Conservation (phyloP, 2,113 vertebrate genomes). For the Istiophorus platypterus region DNA sequence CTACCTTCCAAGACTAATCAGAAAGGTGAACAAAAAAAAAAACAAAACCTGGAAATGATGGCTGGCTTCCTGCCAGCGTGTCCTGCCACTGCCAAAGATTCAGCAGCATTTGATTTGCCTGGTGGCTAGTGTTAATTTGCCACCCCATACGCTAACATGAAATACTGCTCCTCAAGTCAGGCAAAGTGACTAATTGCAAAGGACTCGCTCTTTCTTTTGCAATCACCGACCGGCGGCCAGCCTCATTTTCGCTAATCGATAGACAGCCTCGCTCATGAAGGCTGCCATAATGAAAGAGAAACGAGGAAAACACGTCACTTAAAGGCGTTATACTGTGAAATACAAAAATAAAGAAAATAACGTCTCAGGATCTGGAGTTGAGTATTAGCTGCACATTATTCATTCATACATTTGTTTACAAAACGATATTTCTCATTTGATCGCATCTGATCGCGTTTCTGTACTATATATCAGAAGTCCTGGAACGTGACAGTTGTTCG, state of each 20-base stretch:
- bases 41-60: slow-evolving; percentile 32
- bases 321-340: background rate
- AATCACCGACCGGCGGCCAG: background rate
- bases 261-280: background rate
- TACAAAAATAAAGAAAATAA: background rate
- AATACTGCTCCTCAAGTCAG: slow-evolving; percentile 30
- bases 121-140: slow-evolving; percentile 47
- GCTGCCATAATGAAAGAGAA: background rate
- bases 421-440: background rate
- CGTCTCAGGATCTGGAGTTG: background rate
- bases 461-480: background rate
- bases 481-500: background rate
- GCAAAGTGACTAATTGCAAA: slow-evolving; percentile 41
- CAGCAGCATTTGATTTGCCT: slow-evolving; percentile 57
- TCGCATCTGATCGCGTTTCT: background rate
- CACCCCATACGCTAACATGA: slow-evolving; percentile 5
- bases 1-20: slow-evolving; percentile 16
- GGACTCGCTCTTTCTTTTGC: background rate
- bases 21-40: slow-evolving; percentile 44
- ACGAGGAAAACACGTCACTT: background rate
- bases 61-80: slow-evolving; percentile 38
- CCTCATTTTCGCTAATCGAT: slow-evolving; percentile 28
- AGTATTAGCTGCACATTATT: background rate
- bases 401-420: background rate
- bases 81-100: slow-evolving; percentile 45